A percentile compares a stretch with the other conserved stretches of the same genome.
Conservation (phyloP, 2,888 invertebrate species). For the Cynaeus angustus region DNA sequence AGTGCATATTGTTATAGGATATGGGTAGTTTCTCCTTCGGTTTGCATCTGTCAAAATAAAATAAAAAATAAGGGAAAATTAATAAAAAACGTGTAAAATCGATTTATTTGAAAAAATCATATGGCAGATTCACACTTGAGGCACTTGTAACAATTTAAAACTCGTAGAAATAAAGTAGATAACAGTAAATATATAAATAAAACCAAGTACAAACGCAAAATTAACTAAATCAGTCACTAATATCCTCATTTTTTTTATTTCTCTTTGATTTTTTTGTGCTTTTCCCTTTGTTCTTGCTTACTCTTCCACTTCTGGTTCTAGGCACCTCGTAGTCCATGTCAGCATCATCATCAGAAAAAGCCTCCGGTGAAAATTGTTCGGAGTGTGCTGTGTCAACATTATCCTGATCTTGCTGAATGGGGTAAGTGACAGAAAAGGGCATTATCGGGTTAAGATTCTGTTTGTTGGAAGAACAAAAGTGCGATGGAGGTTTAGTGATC, state of each 20-base stretch:
- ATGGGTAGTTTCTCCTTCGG: too few relatives aligned
- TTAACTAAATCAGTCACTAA: slow-evolving; percentile 58
- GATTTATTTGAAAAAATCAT: slow-evolving; percentile 23
- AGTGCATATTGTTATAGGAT: not conserved
- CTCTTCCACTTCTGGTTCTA: slow-evolving; percentile 56
- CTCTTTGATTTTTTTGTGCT: slow-evolving; percentile 63
- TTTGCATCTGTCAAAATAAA: not conserved
- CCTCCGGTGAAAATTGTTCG: slow-evolving; percentile 22
- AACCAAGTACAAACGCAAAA: slow-evolving; percentile 8
- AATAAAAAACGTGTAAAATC: slow-evolving; percentile 17
- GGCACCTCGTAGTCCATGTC: slow-evolving; percentile 57
- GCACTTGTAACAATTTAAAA: slow-evolving; percentile 16
- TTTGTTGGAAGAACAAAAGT: slow-evolving; percentile 58
- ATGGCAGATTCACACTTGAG: slow-evolving; percentile 14
- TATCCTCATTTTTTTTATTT: slow-evolving; percentile 59
- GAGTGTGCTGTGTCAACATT: slow-evolving; percentile 56
- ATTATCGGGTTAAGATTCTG: slow-evolving; percentile 65
- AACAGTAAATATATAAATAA: slow-evolving; percentile 40
- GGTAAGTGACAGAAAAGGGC: slow-evolving; percentile 50
- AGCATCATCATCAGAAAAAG: slow-evolving; percentile 55
- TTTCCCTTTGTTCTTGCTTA: slow-evolving; percentile 52
- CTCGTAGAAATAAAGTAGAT: slow-evolving; percentile 5
- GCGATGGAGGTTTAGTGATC: slow-evolving; percentile 54
- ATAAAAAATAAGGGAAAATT: slow-evolving; percentile 10
- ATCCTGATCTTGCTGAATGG: slow-evolving; percentile 56